Percentiles rank a stretch among this genome's conserved stretches.
Conservation (phyloP, 2,888 invertebrate genomes). For the Amiota mariae region DNA sequence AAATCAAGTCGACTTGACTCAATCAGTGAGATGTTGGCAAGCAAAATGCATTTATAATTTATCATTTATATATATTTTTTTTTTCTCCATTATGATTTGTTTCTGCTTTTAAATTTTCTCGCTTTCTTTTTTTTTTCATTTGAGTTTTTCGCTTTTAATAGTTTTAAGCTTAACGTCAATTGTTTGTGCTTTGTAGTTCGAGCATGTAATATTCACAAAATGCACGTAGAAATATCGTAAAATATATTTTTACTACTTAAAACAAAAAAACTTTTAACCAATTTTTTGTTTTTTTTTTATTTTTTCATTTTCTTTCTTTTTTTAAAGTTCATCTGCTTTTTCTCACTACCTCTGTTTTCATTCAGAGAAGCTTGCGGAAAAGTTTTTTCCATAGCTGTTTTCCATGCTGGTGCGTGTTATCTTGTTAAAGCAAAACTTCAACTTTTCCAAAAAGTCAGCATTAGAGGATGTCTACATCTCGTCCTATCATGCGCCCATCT, state of each 20-base stretch:
- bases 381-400: slow-evolving; percentile 57
- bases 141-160: slow-evolving; percentile 22
- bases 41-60: slow-evolving; percentile 22
- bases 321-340: not conserved
- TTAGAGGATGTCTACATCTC: slow-evolving; percentile 41
- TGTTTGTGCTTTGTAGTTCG: not conserved
- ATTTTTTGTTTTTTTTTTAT: slow-evolving; percentile 1
- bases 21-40: slow-evolving; percentile 18
- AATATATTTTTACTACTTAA: slow-evolving; percentile 40
- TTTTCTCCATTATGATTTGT: not conserved
- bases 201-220: slow-evolving; percentile 17
- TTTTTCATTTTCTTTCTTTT: too few relatives aligned
- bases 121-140: not conserved
- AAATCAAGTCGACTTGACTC: slow-evolving; percentile 4
- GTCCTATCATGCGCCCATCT: not conserved
- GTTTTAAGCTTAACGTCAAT: slow-evolving; percentile 21
- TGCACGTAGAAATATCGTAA: slow-evolving; percentile 41
- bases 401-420: slow-evolving; percentile 66
- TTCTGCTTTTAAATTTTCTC: not conserved
- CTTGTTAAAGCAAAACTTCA: slow-evolving; percentile 64
- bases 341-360: not conserved
- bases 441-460: slow-evolving; percentile 59
- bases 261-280: slow-evolving; percentile 2
- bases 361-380: slow-evolving; percentile 33
- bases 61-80: slow-evolving; percentile 1